Base-by-base conservation (phyloP, 1,140 invertebrate genomes). In the Aporrectodea caliginosa region DNA sequence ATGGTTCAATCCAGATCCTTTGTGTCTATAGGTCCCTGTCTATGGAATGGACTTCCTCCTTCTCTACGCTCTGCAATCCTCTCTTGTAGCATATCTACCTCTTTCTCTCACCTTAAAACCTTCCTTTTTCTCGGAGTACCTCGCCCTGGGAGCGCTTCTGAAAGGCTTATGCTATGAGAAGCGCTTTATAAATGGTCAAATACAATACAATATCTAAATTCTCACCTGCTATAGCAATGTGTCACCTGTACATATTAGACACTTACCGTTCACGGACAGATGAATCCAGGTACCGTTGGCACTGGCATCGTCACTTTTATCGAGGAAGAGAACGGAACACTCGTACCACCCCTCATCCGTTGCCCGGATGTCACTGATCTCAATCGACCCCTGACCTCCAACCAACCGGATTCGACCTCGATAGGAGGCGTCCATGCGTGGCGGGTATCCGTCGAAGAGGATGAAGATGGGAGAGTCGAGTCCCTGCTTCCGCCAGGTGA, bases 271-370 rank as follows among this genome's bases (percentile, higher is more conserved):
- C 86, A 97, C 95, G 90, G 96, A 94, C 86, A 98, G 91, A 89
- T 97, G 94, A 89, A 97, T 95, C 95, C 95, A 97, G 85, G 95
- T 97, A 83, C 95, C 95, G 88, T 90, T 97, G 94, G 90, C 95
- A 93, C 90, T 93, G 91, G 92, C 92, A 88, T 93, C 94, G 81
- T 95, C 94, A 81, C 94, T 94, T 80, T 95, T 92, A 89, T 97
- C 96, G 89, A 97, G 93, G 90, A 97, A 97, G 87, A 95, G 93
- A 86, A 98, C 94, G 90, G 95, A 96, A 90, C 95, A 98, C 89
- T 96, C 94, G 90, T 97, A 98, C 95, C 95, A 97, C 85, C 95
- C 95, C 89, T 96, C 94, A 90, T 98, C 95, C 83, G 92, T 92
- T 87, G 95, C 95, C 77, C 91, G 91, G 86, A 97, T 95, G 86